A percentile compares a stretch with the other conserved stretches of the same genome.
Conservation (phyloP, 2,888 invertebrate genomes). For the Silvanus unidentatus region DNA sequence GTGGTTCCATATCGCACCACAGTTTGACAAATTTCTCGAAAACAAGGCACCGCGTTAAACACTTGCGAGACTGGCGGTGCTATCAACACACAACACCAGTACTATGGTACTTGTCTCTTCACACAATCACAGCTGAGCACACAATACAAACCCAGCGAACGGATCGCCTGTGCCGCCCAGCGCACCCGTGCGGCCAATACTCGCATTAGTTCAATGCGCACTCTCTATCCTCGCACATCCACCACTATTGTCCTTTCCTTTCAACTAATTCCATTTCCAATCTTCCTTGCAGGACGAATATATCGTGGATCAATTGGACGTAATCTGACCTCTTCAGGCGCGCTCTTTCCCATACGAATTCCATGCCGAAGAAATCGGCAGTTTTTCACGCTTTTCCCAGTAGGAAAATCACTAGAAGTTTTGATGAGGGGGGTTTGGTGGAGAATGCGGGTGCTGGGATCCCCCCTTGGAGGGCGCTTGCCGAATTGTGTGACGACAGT, state of each 20-base stretch:
- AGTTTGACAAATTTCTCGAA: constrained; percentile 37
- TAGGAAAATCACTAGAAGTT: too few species aligned
- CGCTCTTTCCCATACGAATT: constrained; percentile 32
- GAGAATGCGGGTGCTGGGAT: too few species aligned
- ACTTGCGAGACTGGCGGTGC: constrained; percentile 11
- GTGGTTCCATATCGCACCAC: constrained; percentile 72
- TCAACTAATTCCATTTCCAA: constrained; percentile 15
- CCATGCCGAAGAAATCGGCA: constrained; percentile 11
- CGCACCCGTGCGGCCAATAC: constrained; percentile 40
- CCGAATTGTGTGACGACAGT: constrained; percentile 18
- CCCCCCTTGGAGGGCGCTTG: too few species aligned
- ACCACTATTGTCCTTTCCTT: constrained; percentile 21
- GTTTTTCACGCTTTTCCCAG: constrained; percentile 5
- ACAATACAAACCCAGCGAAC: constrained; percentile 33
- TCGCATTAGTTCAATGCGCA: constrained; percentile 37
- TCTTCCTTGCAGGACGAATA: too few species aligned
- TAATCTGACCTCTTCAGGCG: constrained; percentile 36
- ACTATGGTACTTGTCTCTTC: neutral
- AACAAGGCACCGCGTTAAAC: constrained; percentile 22
- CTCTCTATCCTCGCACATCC: constrained; percentile 28
- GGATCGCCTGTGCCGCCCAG: constrained; percentile 45
- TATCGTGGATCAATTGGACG: constrained; percentile 19
- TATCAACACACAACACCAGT: constrained; percentile 12
- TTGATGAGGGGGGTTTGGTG: too few species aligned
- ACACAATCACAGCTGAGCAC: constrained; percentile 43